Conservation (phyloP, 2,113 vertebrate species). For the Monarcha castaneiventris region DNA sequence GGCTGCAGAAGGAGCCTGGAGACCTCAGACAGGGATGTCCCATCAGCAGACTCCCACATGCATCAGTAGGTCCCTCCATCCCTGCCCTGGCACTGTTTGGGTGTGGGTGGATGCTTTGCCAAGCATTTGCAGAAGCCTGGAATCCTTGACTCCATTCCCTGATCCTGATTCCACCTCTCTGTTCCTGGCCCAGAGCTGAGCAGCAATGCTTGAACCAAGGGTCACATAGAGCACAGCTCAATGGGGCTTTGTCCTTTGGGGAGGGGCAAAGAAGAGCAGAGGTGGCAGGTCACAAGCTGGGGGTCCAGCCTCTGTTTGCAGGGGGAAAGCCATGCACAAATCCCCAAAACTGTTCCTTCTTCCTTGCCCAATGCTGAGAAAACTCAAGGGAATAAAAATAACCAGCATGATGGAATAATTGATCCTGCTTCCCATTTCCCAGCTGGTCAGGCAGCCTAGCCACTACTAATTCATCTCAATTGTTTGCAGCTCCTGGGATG, state of each 20-base stretch:
- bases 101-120: not conserved
- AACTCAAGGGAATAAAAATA: not conserved
- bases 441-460: not conserved
- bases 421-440: not conserved
- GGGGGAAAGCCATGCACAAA: not conserved
- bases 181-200: not conserved
- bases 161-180: not conserved
- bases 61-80: not conserved
- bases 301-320: not conserved
- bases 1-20: not conserved
- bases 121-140: not conserved
- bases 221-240: not conserved
- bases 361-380: not conserved
- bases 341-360: not conserved
- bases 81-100: not conserved
- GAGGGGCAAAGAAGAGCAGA: not conserved
- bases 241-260: not conserved
- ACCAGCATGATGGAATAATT: not conserved
- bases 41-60: not conserved
- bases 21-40: not conserved
- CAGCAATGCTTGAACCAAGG: not conserved
- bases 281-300: not conserved
- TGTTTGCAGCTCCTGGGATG: not conserved
- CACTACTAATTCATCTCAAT: not conserved
- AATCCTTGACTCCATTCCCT: not conserved